phyloP scores from a whole-genome alignment of 2,888 invertebrate species.

The Tetragonula carbonaria region DNA sequence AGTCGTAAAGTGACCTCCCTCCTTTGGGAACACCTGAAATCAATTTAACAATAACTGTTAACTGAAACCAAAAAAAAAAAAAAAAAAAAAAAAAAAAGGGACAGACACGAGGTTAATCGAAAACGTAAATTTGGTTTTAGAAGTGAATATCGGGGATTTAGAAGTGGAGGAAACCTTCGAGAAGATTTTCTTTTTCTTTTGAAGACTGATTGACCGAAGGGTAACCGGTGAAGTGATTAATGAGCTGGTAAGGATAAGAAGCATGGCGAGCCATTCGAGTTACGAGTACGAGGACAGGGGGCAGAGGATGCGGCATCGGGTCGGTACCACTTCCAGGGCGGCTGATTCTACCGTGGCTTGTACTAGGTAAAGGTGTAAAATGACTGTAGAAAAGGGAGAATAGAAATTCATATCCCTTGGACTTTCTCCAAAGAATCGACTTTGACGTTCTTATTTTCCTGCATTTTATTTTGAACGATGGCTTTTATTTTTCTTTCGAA shows the following conservation, averaged over 20 bases:
- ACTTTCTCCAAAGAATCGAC: neutral
- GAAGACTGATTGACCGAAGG: neutral
- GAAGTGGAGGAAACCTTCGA: neutral
- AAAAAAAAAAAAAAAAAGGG: neutral
- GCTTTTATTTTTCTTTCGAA: neutral
- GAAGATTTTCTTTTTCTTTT: neutral
- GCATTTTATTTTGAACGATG: neutral
- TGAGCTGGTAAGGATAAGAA: conserved; percentile 47
- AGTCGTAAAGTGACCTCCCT: conserved; percentile 22
- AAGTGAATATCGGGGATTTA: neutral
- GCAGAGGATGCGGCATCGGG: conserved; percentile 79
- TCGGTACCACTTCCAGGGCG: conserved; percentile 76
- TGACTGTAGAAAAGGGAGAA: neutral
- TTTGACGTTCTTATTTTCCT: neutral
- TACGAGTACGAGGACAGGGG: conserved; percentile 82
- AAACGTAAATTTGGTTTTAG: neutral
- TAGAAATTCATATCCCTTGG: neutral
- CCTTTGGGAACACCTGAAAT: neutral
- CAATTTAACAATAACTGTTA: neutral
- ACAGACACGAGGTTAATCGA: neutral
- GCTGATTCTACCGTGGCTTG: conserved; percentile 79
- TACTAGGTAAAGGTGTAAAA: conserved; percentile 62
- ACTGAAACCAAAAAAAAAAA: too few relatives aligned
- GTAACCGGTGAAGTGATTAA: conserved; percentile 45
- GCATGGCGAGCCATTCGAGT: conserved; percentile 79